Conservation (phyloP, 2,888 invertebrate species). For the Nebria brevicollis region DNA sequence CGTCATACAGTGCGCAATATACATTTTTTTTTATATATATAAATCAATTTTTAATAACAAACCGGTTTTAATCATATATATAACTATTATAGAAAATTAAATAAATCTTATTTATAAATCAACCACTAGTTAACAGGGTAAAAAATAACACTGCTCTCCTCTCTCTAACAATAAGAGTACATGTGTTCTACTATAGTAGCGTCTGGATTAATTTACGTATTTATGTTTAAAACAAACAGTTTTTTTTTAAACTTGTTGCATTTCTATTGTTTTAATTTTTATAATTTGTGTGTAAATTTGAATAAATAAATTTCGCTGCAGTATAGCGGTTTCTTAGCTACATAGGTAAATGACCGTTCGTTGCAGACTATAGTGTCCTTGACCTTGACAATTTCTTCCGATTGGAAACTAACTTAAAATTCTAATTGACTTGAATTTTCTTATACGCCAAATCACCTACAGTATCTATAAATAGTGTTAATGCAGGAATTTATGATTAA, state of each 20-base stretch:
- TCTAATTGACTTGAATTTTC: background rate
- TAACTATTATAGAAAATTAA: background rate
- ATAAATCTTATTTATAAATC: too few relatives aligned
- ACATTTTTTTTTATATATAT: background rate
- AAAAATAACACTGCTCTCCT: too few relatives aligned
- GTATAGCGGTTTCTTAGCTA: conserved; percentile 33
- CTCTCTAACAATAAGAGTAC: too few relatives aligned
- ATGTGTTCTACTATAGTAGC: too few relatives aligned
- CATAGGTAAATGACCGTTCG: conserved; percentile 35
- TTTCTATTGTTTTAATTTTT: background rate
- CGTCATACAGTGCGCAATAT: background rate
- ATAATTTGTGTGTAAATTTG: background rate
- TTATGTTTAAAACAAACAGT: too few relatives aligned
- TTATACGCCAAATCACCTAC: too few relatives aligned
- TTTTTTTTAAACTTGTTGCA: too few relatives aligned
- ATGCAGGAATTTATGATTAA: too few relatives aligned
- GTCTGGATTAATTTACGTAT: too few relatives aligned
- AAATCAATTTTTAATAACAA: background rate
- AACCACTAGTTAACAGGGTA: too few relatives aligned
- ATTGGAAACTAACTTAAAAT: background rate
- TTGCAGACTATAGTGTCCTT: conserved; percentile 30
- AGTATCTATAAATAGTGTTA: too few relatives aligned
- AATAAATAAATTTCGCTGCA: background rate
- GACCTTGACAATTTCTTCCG: conserved; percentile 23
- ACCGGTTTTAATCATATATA: background rate